phyloP scores from a whole-genome alignment of 35 echinoderm and acorn worm genomes.

The Apostichopus californicus region DNA sequence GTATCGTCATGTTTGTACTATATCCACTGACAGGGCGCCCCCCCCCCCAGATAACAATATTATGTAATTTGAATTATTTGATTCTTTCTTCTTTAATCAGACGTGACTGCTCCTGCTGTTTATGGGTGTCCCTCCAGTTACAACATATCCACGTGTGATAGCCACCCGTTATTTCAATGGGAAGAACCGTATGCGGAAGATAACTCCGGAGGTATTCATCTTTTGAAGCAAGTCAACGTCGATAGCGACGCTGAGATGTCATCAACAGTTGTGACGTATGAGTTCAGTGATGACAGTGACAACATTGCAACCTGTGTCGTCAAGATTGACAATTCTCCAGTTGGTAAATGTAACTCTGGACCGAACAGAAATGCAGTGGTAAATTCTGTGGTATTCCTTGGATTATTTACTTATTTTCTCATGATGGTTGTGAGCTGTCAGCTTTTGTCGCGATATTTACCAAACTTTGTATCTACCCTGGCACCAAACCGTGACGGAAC shows the following conservation, averaged over 20 bases:
- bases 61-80: no score
- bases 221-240: background rate
- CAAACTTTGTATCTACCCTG: background rate
- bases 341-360: background rate
- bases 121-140: background rate
- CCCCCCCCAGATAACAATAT: no score
- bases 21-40: no score
- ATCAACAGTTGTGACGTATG: background rate
- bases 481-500: background rate
- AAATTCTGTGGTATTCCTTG: background rate
- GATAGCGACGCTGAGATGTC: background rate
- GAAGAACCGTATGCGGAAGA: background rate
- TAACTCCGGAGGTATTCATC: background rate
- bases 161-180: background rate
- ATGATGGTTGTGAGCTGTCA: background rate
- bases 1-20: no score
- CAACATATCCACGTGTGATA: background rate
- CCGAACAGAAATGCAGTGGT: background rate
- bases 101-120: background rate
- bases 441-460: background rate
- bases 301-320: background rate
- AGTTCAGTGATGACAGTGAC: background rate
- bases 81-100: background rate
- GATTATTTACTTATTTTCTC: background rate
- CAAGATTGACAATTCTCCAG: background rate